A percentile compares a stretch with the other conserved stretches of the same genome.
phyloP scores from a whole-genome alignment of 1,140 invertebrate genomes.

The Drosophila nannoptera region DNA sequence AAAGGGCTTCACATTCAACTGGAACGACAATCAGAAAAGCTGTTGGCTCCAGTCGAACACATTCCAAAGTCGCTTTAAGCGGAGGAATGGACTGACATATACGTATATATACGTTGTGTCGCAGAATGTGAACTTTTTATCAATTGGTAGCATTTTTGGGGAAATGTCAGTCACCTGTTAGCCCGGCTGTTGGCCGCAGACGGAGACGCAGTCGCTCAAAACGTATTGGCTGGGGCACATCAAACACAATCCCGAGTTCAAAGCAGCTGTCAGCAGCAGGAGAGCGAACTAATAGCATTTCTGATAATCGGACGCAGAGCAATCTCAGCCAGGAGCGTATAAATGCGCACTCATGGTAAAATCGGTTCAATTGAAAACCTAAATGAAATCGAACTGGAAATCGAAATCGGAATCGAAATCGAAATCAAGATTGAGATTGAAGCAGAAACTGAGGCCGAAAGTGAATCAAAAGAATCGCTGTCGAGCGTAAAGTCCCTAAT shows the following conservation, averaged over 20 bases:
- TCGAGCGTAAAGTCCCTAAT: conserved; percentile 47
- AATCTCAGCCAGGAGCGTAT: neutral
- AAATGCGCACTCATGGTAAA: conserved; percentile 49
- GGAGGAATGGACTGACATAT: conserved; percentile 10
- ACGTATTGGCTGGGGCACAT: conserved; percentile 15
- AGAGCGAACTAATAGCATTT: conserved; percentile 59
- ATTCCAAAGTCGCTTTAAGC: too few relatives aligned
- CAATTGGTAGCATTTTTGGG: neutral
- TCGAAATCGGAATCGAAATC: conserved; percentile 40
- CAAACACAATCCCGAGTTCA: conserved; percentile 42
- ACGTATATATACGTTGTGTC: neutral
- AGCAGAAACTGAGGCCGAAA: conserved; percentile 23
- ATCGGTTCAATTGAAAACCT: conserved; percentile 61
- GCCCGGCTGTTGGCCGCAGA: conserved; percentile 5
- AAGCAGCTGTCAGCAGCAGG: conserved; percentile 60
- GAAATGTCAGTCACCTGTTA: neutral
- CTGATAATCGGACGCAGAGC: conserved; percentile 46
- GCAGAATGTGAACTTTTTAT: neutral
- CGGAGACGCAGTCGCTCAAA: conserved; percentile 7
- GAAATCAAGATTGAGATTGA: conserved; percentile 47
- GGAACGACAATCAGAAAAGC: too few relatives aligned
- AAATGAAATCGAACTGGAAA: conserved; percentile 44
- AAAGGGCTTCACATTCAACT: too few relatives aligned
- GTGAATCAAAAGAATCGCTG: conserved; percentile 15
- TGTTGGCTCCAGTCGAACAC: too few relatives aligned